Conservation (phyloP, 37 sponge, comb jelly and placozoan genomes). For the Mnemiopsis leidyi region DNA sequence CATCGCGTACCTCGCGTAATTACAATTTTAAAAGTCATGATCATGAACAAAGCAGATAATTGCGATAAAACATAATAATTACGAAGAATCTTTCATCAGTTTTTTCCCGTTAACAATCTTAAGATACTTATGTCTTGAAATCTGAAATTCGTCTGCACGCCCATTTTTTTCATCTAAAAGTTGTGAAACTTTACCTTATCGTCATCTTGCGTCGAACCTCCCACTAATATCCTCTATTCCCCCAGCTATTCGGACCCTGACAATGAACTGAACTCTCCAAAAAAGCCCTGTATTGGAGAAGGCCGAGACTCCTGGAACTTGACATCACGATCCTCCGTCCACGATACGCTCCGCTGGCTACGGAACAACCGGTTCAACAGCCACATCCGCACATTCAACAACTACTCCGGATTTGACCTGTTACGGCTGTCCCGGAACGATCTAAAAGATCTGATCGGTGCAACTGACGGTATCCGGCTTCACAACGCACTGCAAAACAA, state of each 20-base stretch:
- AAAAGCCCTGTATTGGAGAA: slow-evolving; percentile 57
- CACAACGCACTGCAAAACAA: slow-evolving; percentile 50
- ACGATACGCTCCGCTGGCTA: slow-evolving; percentile 35
- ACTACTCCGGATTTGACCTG: slow-evolving; percentile 26
- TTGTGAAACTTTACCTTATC: no score
- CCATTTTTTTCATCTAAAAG: no score
- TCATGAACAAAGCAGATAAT: no score
- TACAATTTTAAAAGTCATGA: no score
- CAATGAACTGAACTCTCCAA: not conserved
- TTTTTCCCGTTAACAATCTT: no score
- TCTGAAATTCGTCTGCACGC: no score
- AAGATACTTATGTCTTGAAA: no score
- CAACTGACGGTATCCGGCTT: slow-evolving; percentile 24
- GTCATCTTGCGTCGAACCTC: not conserved
- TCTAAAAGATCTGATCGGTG: slow-evolving; percentile 23
- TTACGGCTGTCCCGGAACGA: slow-evolving; percentile 40
- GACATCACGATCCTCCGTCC: slow-evolving; percentile 16
- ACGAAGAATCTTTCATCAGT: no score
- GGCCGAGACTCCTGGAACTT: not conserved
- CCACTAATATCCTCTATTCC: not conserved
- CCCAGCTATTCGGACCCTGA: slow-evolving; percentile 23
- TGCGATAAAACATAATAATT: no score
- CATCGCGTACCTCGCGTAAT: no score
- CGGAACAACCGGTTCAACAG: slow-evolving; percentile 29
- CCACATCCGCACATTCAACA: slow-evolving; percentile 25